Evolutionary conservation across 2,888 invertebrate species (phyloP).

Genomic region (Tetropium fuscum): DNA sequence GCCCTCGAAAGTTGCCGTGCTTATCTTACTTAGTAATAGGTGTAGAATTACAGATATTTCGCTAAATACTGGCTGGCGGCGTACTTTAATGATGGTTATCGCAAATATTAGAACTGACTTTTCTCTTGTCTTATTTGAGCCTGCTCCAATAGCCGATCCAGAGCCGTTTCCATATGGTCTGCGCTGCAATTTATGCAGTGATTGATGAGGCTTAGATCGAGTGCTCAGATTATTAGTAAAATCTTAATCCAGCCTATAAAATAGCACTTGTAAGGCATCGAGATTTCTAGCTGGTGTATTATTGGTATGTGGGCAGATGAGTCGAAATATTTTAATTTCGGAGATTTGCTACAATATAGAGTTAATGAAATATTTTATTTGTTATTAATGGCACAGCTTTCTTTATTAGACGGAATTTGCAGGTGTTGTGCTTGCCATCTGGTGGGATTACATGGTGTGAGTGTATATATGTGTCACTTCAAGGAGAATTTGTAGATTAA

Average conservation of each 20-base stretch:
- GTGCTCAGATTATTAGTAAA: slow-evolving; percentile 9
- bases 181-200: slow-evolving; percentile 11
- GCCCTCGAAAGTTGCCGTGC: slow-evolving; percentile 44
- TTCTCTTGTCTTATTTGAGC: slow-evolving; percentile 30
- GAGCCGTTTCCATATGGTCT: slow-evolving; percentile 11
- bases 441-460: not conserved
- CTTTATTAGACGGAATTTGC: not conserved
- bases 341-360: not conserved
- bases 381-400: not conserved
- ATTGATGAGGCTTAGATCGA: slow-evolving; percentile 17
- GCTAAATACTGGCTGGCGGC: slow-evolving; percentile 50
- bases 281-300: not conserved
- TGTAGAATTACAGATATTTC: slow-evolving; percentile 53
- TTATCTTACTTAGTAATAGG: slow-evolving; percentile 51
- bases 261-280: not conserved
- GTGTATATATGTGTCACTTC: not conserved
- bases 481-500: not conserved
- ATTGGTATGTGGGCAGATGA: not conserved
- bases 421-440: slow-evolving; percentile 1
- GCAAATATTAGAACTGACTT: slow-evolving; percentile 48
- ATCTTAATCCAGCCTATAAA: not conserved
- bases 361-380: not conserved
- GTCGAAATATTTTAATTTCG: not conserved
- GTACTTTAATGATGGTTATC: slow-evolving; percentile 45
- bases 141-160: slow-evolving; percentile 9